Percentiles rank a stretch among this genome's conserved stretches.
These are phyloP conservation scores for Micrastur ruficollis DNA, from an alignment of 2,797 vertebrate genomes.

Conservation along the genomic window DNA sequence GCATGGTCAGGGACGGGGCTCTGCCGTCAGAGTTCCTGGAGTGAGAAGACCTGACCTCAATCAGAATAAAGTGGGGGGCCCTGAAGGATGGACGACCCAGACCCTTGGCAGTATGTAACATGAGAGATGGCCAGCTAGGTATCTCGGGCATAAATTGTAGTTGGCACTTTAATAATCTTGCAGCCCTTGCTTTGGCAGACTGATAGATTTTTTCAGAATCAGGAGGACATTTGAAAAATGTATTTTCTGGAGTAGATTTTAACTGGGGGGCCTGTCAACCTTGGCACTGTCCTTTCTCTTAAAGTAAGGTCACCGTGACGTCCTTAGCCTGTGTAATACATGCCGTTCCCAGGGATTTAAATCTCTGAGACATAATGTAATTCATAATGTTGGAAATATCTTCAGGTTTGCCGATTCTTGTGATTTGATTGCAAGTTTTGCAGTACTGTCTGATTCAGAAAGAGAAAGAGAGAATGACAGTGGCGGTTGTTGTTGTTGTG, in stretches of 20 bases:
- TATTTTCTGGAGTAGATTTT: slow-evolving; percentile 27
- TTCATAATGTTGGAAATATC: slow-evolving; percentile 3
- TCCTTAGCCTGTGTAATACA: background rate
- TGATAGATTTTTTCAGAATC: slow-evolving; percentile 40
- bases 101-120: background rate
- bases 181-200: slow-evolving; percentile 44
- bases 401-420: background rate
- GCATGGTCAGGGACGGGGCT: background rate
- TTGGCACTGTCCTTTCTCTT: slow-evolving; percentile 28
- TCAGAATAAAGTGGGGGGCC: background rate
- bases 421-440: background rate
- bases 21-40: background rate
- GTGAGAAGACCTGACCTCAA: background rate
- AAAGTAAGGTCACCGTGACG: background rate
- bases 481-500: background rate
- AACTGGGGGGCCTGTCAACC: background rate
- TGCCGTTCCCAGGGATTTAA: background rate
- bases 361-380: background rate
- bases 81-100: background rate
- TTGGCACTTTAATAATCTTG: slow-evolving; percentile 56
- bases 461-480: background rate
- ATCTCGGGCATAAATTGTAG: slow-evolving; percentile 34
- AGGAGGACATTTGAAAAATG: slow-evolving; percentile 40
- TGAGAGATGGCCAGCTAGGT: slow-evolving; percentile 13
- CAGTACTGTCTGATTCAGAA: background rate